phyloP scores from a whole-genome alignment of 2,113 vertebrate genomes.

The Amphilophus citrinellus region DNA sequence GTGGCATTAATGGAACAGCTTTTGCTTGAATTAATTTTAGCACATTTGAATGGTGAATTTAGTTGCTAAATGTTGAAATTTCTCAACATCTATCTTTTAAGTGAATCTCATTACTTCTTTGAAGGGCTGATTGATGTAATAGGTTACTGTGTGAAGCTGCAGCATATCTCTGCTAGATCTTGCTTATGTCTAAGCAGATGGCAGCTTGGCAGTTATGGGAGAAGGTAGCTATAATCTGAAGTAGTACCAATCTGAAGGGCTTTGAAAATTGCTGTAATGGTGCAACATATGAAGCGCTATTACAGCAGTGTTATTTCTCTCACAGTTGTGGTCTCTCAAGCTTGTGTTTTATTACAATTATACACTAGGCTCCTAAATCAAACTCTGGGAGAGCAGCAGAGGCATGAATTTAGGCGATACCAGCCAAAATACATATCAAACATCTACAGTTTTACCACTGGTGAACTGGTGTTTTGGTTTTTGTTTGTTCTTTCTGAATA shows the following conservation, averaged over 20 bases:
- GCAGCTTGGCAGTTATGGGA: slow-evolving; percentile 36
- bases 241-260: slow-evolving; percentile 26
- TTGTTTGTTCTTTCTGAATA: neutral
- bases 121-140: neutral
- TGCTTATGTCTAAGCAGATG: slow-evolving; percentile 45
- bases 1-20: neutral
- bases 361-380: neutral
- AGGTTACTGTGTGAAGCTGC: neutral
- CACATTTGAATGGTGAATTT: neutral
- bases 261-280: slow-evolving; percentile 54
- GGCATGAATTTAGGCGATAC: neutral
- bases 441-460: neutral
- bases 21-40: neutral
- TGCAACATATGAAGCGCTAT: slow-evolving; percentile 36
- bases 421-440: neutral
- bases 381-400: neutral
- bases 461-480: neutral
- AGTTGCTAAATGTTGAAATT: neutral
- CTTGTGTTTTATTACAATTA: slow-evolving; percentile 21
- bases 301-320: slow-evolving; percentile 30
- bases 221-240: slow-evolving; percentile 46
- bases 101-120: neutral
- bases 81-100: neutral
- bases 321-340: slow-evolving; percentile 28
- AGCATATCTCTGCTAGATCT: neutral